Evolutionary conservation across 2,888 invertebrate species (phyloP).

Genomic region (Agrotis ipsilon): DNA sequence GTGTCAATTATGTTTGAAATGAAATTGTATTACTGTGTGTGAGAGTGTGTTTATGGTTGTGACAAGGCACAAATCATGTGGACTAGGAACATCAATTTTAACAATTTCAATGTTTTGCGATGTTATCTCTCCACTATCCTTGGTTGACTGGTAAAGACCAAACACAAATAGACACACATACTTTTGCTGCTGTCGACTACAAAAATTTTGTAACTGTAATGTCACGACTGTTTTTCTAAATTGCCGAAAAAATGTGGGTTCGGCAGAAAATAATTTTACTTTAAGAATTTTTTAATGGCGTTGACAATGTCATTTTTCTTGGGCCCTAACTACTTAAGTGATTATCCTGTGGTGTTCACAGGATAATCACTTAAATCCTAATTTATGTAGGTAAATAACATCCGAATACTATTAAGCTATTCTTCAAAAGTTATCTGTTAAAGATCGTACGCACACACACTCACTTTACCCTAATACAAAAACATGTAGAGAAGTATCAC

Average conservation of each 20-base stretch:
- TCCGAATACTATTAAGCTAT: constrained; percentile 51
- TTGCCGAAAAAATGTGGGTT: no score
- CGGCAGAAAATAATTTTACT: no score
- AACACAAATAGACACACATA: no score
- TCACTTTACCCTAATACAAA: constrained; percentile 10
- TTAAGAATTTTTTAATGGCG: no score
- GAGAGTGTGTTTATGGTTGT: constrained; percentile 14
- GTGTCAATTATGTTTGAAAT: constrained; percentile 48
- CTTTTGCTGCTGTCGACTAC: no score
- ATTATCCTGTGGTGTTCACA: no score
- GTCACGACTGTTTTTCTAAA: no score
- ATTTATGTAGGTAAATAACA: constrained; percentile 12
- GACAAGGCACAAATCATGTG: constrained; percentile 11
- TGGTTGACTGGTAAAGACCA: no score
- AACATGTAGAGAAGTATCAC: constrained; percentile 16
- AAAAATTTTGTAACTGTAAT: no score
- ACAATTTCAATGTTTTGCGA: neutral
- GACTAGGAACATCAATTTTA: neutral
- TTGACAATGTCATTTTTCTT: neutral
- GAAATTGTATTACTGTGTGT: constrained; percentile 24
- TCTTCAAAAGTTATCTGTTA: constrained; percentile 51
- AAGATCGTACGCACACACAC: constrained; percentile 41
- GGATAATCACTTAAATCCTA: neutral
- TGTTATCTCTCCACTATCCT: neutral
- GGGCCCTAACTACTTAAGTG: no score